phyloP scores from a whole-genome alignment of 1,140 invertebrate species.

The Epicauta chinensis region DNA sequence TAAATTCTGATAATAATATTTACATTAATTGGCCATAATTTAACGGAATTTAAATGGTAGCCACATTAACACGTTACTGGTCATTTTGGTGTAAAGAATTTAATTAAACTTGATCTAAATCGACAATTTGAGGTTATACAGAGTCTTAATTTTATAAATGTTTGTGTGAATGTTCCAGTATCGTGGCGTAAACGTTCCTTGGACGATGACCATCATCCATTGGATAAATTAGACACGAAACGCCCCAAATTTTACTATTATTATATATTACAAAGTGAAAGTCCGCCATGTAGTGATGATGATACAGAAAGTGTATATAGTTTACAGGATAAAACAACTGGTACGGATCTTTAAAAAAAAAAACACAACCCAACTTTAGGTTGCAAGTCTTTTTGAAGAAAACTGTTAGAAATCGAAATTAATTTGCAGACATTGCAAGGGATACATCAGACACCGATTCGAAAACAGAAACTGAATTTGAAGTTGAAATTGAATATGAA shows the following conservation, averaged over 20 bases:
- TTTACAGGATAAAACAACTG: slow-evolving; percentile 38
- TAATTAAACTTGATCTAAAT: too few relatives aligned
- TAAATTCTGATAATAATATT: too few relatives aligned
- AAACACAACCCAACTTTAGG: slow-evolving; percentile 1
- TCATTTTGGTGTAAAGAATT: too few relatives aligned
- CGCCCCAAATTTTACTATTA: slow-evolving; percentile 19
- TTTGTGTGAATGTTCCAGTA: neutral
- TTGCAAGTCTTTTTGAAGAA: neutral
- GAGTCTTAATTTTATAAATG: too few relatives aligned
- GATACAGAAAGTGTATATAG: slow-evolving; percentile 40
- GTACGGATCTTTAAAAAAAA: slow-evolving; percentile 25
- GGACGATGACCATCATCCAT: slow-evolving; percentile 5
- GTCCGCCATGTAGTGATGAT: slow-evolving; percentile 29
- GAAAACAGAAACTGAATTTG: slow-evolving; percentile 25
- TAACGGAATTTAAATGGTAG: too few relatives aligned
- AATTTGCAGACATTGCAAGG: slow-evolving; percentile 36
- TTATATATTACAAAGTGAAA: slow-evolving; percentile 36
- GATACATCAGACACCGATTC: slow-evolving; percentile 37
- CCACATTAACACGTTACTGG: too few relatives aligned
- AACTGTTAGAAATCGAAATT: slow-evolving; percentile 18
- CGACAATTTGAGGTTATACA: too few relatives aligned
- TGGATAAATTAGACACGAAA: slow-evolving; percentile 17
- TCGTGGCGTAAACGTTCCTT: slow-evolving; percentile 18
- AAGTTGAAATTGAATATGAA: slow-evolving; percentile 37
- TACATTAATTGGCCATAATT: too few relatives aligned